Base-by-base conservation (phyloP, 1,140 invertebrate species). In the Hermatobates lingyangjiaoensis region DNA sequence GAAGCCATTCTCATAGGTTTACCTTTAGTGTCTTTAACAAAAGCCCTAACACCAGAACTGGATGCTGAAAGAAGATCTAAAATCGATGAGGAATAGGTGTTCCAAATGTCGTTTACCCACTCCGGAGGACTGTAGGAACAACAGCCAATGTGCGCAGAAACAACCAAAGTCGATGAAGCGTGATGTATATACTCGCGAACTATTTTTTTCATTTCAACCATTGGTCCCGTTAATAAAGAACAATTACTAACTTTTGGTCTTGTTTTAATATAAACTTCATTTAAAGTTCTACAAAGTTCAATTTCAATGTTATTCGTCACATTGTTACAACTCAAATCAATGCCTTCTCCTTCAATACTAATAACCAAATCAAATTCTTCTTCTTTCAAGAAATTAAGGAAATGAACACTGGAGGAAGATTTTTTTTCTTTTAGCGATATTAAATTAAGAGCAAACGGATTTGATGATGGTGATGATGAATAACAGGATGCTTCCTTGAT, bases 1-100 rank as follows among this genome's bases (percentile, higher is more conserved):
- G 68, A 74, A 1, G 87, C 85, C 49, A 83, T 74, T 7, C 76
- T 64, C 58, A 94, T 67, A 15, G 81, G 77, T 23, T 69, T 62
- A 1, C 73, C 71, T 27, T 71, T 58, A 10, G 67, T 65, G 60
- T 89, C 78, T 34, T 68, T 70, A 3, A 95, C 71, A 57, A 73
- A 71, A 1, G 84, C 86, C 38, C 77, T 71, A 1, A 92, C 68
- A 49, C 90, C 87, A 34, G 54, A 45, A 28, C 12, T 34, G 12
- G 45, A 46, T 18, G 44, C 5, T 3, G 23, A 10, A 7, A 54
- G 23, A 28, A 56, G 28, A n/a, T 28, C 26, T 38, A 51, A 27
- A 26, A 58, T 39, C 21, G 54, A 47, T 48, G 45, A 27, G n/a
- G 56, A 18, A 44, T 51, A 50, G 2, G 42, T 38, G 21, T 34